These are phyloP conservation scores for Sebastes schlegelii DNA, from an alignment of 2,113 vertebrate species.

Conservation along the genomic window DNA sequence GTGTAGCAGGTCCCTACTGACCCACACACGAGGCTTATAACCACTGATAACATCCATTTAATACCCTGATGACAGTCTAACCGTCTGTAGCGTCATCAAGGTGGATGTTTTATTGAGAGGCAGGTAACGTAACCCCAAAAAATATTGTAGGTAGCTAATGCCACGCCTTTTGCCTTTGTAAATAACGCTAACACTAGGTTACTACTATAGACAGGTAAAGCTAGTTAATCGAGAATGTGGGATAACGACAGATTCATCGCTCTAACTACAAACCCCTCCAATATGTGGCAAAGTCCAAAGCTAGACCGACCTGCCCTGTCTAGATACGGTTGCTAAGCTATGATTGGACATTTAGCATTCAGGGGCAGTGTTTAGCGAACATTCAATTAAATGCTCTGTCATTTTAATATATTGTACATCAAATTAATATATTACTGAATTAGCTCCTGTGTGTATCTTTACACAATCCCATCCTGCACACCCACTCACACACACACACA, in stretches of 20 bases:
- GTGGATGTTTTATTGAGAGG: not conserved
- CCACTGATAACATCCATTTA: no score
- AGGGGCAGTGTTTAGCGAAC: not conserved
- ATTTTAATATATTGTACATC: conserved; percentile 40
- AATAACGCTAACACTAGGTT: not conserved
- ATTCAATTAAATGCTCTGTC: conserved; percentile 26
- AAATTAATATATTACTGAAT: conserved; percentile 29
- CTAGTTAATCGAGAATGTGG: not conserved
- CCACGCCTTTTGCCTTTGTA: not conserved
- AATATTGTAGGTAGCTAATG: not conserved
- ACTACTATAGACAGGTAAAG: not conserved
- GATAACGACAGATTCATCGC: not conserved
- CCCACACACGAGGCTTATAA: no score
- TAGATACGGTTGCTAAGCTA: conserved; percentile 7
- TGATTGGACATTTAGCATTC: not conserved
- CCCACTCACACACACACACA: conserved; percentile 16
- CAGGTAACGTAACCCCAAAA: not conserved
- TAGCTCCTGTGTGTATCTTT: conserved; percentile 11
- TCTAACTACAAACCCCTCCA: not conserved
- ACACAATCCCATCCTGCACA: conserved; percentile 4
- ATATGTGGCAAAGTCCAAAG: not conserved
- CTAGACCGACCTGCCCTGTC: not conserved
- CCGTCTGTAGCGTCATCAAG: not conserved
- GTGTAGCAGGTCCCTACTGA: no score
- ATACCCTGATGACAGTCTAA: no score